Evolutionary conservation across 2,888 invertebrate genomes (phyloP).

Genomic region (Spialia ferax): DNA sequence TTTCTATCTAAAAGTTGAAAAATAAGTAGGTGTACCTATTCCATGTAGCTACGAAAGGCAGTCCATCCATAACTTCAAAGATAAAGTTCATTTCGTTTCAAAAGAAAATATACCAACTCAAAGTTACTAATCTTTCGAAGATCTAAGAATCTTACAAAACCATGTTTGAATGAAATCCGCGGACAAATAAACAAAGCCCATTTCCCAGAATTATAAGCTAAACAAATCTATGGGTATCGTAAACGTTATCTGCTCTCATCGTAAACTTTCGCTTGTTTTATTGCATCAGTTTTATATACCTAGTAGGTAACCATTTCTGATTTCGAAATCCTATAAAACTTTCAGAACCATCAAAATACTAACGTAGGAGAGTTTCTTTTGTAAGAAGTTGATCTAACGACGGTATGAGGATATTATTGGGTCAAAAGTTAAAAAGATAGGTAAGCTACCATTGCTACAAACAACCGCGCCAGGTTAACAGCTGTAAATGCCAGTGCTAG

Average conservation of each 20-base stretch:
- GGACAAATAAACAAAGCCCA: constrained; percentile 15
- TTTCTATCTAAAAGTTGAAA: no score
- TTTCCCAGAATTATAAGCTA: constrained; percentile 9
- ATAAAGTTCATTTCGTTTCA: background rate
- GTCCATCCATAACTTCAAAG: background rate
- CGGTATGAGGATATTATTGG: no score
- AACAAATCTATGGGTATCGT: constrained; percentile 15
- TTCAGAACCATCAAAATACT: background rate
- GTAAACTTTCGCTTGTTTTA: constrained; percentile 13
- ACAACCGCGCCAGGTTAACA: no score
- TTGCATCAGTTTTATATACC: constrained; percentile 18
- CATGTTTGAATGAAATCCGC: constrained; percentile 16
- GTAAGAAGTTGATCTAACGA: background rate
- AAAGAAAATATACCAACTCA: background rate
- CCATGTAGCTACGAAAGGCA: no score
- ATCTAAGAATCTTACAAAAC: constrained; percentile 22
- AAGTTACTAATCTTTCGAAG: constrained; percentile 6
- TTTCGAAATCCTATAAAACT: background rate
- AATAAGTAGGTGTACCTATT: no score
- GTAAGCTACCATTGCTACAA: no score
- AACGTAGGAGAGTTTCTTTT: background rate
- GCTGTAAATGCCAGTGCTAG: no score
- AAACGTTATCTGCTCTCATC: constrained; percentile 7
- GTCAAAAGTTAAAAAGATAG: no score
- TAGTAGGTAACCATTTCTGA: background rate